Base-by-base conservation (phyloP, 1,140 invertebrate species). In the Drosophila sturtevanti region DNA sequence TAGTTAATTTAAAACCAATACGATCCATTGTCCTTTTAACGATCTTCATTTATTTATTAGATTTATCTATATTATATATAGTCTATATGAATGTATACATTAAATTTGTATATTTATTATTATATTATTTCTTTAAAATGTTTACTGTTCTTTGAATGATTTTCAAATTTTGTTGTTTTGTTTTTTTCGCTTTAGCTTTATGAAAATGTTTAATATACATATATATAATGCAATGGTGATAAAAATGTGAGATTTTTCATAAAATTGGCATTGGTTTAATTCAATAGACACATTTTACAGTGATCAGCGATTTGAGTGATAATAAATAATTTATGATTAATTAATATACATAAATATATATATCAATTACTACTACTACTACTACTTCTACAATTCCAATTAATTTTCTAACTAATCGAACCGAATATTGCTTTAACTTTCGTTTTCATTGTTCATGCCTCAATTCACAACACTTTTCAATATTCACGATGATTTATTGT, bases 201-300 rank as follows among this genome's bases (percentile, higher is more conserved):
- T 11, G 16, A 48, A 48, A 21, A 48, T 48, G 41, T 48, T 48
- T 18, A 48, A 48, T 48, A 21, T 9, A 44, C 9, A 16, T 44
- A 2, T n/a, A n/a, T n/a, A n/a, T n/a, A 10, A 16, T 37, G 24
- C 24, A 24, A 24, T 18, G 41, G 41, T 21, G 9, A 48, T 11
- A 11, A 21, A 18, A 14, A 5, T 7, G 4, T 7, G 16, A 18
- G 14, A 18, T 44, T 41, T 48, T 18, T 48, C 16, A 9, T 18
- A 48, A 48, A 48, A 21, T 48, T 48, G 41, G 41, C 41, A 48
- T 21, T 44, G 41, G 14, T 44, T 48, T 48, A 16, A 38, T n/a
- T 38, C 12, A 38, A n/a, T 12, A 38, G 3, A 18, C 9, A 44
- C 21, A 18, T 18, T 18, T 41, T 14, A 0, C 38, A 41, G 41